Percentiles rank a stretch among this genome's conserved stretches.
phyloP scores from a whole-genome alignment of 2,113 vertebrate species.

The Pseudolaguvia tuberculata region DNA sequence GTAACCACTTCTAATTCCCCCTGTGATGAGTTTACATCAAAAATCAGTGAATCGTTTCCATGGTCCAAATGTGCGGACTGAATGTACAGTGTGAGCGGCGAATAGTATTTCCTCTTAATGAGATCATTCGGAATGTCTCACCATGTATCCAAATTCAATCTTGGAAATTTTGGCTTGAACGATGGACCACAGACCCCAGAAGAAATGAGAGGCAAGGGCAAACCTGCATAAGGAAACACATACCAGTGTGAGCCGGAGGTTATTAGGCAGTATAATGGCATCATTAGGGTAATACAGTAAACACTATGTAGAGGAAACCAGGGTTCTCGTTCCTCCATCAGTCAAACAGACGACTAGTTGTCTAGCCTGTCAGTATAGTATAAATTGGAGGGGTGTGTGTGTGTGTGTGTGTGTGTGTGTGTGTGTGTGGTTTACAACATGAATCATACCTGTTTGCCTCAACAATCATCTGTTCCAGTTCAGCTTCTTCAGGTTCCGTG shows the following conservation, averaged over 20 bases:
- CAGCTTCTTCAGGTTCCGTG: constrained; percentile 53
- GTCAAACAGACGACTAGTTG: neutral
- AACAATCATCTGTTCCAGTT: constrained; percentile 72
- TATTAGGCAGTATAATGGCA: neutral
- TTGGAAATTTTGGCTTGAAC: constrained; percentile 90
- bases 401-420: too few species aligned
- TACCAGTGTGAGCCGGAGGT: neutral
- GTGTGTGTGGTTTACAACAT: neutral
- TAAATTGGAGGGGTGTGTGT: too few species aligned
- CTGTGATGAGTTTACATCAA: too few species aligned
- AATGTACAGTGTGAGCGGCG: neutral
- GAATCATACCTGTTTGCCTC: constrained; percentile 76
- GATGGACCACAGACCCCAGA: constrained; percentile 94
- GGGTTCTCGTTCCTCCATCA: neutral
- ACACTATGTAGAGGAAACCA: neutral
- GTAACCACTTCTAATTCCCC: too few species aligned
- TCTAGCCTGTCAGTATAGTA: neutral
- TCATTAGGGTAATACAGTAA: neutral
- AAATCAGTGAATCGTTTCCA: neutral
- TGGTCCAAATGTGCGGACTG: neutral
- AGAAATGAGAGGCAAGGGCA: constrained; percentile 86
- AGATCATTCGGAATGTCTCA: constrained; percentile 54
- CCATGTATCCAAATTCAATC: constrained; percentile 92
- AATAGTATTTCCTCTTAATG: neutral
- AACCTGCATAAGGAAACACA: constrained; percentile 65